A percentile compares a stretch with the other conserved stretches of the same genome.
phyloP scores from a whole-genome alignment of 2,797 vertebrate species.

The Danio kyathit region DNA sequence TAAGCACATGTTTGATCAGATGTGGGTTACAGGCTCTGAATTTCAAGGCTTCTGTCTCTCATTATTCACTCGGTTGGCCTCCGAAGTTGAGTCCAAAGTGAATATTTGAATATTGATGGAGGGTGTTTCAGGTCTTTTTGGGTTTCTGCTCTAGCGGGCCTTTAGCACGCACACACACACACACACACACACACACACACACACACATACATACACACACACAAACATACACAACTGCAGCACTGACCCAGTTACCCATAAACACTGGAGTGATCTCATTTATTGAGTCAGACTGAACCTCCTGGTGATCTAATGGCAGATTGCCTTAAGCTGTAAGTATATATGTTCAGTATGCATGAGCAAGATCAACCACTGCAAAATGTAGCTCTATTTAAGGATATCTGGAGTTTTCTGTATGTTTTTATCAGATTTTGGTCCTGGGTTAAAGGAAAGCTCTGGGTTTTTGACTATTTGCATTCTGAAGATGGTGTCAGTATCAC shows the following conservation, averaged over 20 bases:
- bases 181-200: no score
- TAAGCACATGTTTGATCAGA: background rate
- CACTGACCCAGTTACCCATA: conserved; percentile 58
- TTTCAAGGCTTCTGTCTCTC: background rate
- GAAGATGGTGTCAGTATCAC: no score
- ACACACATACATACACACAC: no score
- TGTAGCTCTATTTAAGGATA: background rate
- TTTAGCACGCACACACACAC: conserved; percentile 37
- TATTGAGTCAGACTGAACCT: conserved; percentile 22
- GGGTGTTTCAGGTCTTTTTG: conserved; percentile 31
- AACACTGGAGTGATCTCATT: conserved; percentile 38
- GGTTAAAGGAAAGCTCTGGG: background rate
- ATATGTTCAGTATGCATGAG: conserved; percentile 6
- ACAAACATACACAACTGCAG: conserved; percentile 23
- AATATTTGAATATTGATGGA: conserved; percentile 42
- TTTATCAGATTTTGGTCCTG: background rate
- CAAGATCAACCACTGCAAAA: background rate
- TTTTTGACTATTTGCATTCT: no score
- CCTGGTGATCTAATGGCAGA: background rate
- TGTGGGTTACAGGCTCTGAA: background rate
- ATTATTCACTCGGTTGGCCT: background rate
- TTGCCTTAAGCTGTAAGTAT: background rate
- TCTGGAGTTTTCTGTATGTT: background rate
- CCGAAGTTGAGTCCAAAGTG: conserved; percentile 8
- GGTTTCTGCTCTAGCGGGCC: conserved; percentile 23